Base-by-base conservation (phyloP, 2,797 vertebrate species). In the Protosalanx chinensis region DNA sequence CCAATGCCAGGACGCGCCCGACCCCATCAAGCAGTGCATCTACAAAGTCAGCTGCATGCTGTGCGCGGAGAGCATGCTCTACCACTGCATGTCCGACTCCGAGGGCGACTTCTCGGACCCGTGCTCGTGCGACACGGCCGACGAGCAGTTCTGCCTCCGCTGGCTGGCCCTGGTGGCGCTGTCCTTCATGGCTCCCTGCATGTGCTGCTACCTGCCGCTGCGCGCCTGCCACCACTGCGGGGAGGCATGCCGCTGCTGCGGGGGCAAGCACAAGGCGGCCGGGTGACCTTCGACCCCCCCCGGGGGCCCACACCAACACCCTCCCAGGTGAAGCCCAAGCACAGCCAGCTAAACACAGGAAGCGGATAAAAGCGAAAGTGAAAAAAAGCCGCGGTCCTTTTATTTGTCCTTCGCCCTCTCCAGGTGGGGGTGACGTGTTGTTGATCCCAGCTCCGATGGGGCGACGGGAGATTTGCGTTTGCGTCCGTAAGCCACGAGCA, bases 11-110 rank as follows among this genome's bases (percentile, higher is more conserved):
- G 97, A 99, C 73, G 98, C 98, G 0, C 98, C 98, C 1, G 98
- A 99, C 90, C 97, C 97, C 33, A 96, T 98, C 88, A 95, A 94
- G 86, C 95, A 95, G 91, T 98, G 97, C 93, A 98, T 99, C 90
- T 95, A 99, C 91, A 95, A 95, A 93, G 95, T 98, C 91, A 99
- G 98, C 91, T 99, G 97, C 91, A 98, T 99, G 97, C 95, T 98
- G 86, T 98, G 97, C 1, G 98, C 98, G 3, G 98, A 99, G 93
- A 99, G 97, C 93, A 98, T 99, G 96, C 93, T 99, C 58, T 98
- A 99, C 90, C 97, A 99, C 94, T 99, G 97, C 93, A 99, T 99
- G 97, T 99, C 97, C 65, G 97, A 98, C 93, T 98, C 97, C 0
- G 98, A 99, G 91, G 98, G 98, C 67, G 97, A 99, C 87, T 99